These are phyloP conservation scores for Tragelaphus scriptus DNA, from an alignment of 2,113 vertebrate species.

Conservation along the genomic window DNA sequence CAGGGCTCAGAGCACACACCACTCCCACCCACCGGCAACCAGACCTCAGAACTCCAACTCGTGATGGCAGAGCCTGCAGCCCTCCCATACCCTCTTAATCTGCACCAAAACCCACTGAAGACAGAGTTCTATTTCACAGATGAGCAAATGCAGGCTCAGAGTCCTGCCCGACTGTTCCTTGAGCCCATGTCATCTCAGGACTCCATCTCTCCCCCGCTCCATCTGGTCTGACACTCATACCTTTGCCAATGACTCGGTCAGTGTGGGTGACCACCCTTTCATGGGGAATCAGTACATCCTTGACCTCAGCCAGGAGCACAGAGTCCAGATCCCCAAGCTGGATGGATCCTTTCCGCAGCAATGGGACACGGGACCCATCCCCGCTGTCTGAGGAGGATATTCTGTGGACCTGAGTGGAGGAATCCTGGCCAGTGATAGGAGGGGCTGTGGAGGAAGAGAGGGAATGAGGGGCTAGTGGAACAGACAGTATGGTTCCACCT, in stretches of 20 bases:
- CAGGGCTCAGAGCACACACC: background rate
- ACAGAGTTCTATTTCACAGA: background rate
- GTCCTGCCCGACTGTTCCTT: background rate
- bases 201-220: background rate
- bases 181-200: background rate
- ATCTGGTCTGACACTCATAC: conserved; percentile 67
- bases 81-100: background rate
- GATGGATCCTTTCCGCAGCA: conserved; percentile 86
- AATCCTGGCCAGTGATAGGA: conserved; percentile 11
- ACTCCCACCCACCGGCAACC: background rate
- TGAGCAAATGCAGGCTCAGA: background rate
- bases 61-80: background rate
- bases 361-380: conserved; percentile 79
- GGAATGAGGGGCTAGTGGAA: background rate
- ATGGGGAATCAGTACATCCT: conserved; percentile 93
- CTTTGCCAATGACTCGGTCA: conserved; percentile 93
- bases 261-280: conserved; percentile 86
- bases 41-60: background rate
- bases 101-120: background rate
- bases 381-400: conserved; percentile 57
- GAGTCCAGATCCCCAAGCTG: conserved; percentile 85
- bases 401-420: fast-evolving
- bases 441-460: conserved; percentile 60
- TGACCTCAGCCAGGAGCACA: conserved; percentile 92
- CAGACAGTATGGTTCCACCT: background rate